A percentile compares a stretch with the other conserved stretches of the same genome.
Evolutionary conservation across 2,113 vertebrate genomes (phyloP).

Genomic region (Cottus gobio): DNA sequence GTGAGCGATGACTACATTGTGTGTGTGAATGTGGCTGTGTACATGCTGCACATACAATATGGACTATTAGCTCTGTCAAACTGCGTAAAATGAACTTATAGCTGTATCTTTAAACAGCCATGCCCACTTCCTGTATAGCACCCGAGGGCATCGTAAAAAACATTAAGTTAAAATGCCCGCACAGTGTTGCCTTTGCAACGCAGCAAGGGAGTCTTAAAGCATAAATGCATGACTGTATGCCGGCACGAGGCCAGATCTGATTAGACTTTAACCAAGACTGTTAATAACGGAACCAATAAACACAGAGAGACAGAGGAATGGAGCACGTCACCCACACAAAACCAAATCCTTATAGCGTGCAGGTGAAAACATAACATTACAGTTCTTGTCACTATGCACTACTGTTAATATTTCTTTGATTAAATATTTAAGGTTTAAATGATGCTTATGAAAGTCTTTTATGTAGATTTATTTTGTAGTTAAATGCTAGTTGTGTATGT

Average conservation of each 20-base stretch:
- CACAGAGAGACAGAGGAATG: slow-evolving; percentile 6
- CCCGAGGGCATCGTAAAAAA: slow-evolving; percentile 54
- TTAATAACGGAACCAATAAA: slow-evolving; percentile 22
- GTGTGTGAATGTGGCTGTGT: slow-evolving; percentile 18
- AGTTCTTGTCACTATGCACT: background rate
- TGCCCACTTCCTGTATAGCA: slow-evolving; percentile 35
- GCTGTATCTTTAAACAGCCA: slow-evolving; percentile 35
- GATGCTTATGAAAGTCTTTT: background rate
- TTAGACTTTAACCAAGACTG: slow-evolving; percentile 20
- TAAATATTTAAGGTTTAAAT: background rate
- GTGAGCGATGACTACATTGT: background rate
- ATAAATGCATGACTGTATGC: slow-evolving; percentile 29
- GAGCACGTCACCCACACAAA: slow-evolving; percentile 7
- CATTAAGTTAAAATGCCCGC: slow-evolving; percentile 48
- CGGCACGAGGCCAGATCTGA: slow-evolving; percentile 22
- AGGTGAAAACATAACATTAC: slow-evolving; percentile 4
- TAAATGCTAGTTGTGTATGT: background rate
- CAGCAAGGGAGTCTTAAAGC: slow-evolving; percentile 43
- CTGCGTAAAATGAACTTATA: slow-evolving; percentile 37
- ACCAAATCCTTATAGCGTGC: background rate
- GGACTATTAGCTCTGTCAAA: slow-evolving; percentile 32
- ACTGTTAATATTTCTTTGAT: background rate
- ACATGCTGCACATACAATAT: slow-evolving; percentile 27
- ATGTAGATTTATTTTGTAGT: background rate
- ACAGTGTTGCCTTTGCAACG: slow-evolving; percentile 40